Evolutionary conservation across 2,113 vertebrate species (phyloP).

Genomic region (Oncorhynchus masou): DNA sequence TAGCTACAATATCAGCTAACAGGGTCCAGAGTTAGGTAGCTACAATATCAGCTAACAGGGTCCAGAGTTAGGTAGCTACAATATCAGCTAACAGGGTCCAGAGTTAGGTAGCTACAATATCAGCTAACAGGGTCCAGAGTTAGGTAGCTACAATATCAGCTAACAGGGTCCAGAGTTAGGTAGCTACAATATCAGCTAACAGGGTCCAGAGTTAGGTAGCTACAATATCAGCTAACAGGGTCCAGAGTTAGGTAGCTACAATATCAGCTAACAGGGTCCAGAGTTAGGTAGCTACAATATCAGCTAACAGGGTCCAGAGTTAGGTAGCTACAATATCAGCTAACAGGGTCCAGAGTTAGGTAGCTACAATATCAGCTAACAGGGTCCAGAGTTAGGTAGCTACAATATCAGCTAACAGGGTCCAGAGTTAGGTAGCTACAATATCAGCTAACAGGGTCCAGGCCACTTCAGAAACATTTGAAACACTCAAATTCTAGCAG

Average conservation of each 20-base stretch:
- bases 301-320: too few relatives aligned
- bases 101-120: too few relatives aligned
- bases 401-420: too few relatives aligned
- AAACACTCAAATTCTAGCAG: too few relatives aligned
- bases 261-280: too few relatives aligned
- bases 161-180: neutral
- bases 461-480: too few relatives aligned
- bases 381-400: neutral
- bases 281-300: neutral
- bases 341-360: neutral
- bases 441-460: neutral
- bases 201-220: neutral
- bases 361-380: too few relatives aligned
- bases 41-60: neutral
- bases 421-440: too few relatives aligned
- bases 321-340: neutral
- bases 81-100: neutral
- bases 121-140: neutral
- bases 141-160: neutral
- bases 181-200: too few relatives aligned
- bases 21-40: too few relatives aligned
- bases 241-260: neutral
- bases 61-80: too few relatives aligned
- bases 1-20: neutral
- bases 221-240: too few relatives aligned